These are phyloP conservation scores for Drosophila percnosoma DNA, from an alignment of 2,888 invertebrate species.

Conservation along the genomic window DNA sequence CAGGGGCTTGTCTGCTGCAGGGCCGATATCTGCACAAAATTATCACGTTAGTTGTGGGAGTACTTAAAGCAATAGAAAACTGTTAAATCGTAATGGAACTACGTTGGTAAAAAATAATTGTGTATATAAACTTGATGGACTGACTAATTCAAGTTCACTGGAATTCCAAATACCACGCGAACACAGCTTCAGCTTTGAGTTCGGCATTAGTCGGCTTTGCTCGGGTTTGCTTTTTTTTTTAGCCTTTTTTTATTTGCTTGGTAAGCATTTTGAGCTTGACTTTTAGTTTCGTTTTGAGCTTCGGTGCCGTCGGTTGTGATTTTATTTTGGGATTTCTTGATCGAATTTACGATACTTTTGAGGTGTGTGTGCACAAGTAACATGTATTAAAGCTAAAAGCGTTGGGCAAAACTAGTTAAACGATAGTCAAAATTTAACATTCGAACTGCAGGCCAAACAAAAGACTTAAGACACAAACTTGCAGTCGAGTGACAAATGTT, in stretches of 20 bases:
- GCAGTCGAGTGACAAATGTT: slow-evolving; percentile 26
- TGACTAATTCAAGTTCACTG: slow-evolving; percentile 76
- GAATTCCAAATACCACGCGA: slow-evolving; percentile 46
- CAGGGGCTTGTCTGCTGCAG: slow-evolving; percentile 65
- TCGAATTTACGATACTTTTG: slow-evolving; percentile 13
- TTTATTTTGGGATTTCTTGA: neutral
- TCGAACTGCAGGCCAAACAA: slow-evolving; percentile 36
- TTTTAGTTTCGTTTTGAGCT: slow-evolving; percentile 79
- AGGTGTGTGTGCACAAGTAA: slow-evolving; percentile 40
- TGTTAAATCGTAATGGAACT: slow-evolving; percentile 4
- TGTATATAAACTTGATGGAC: slow-evolving; percentile 27
- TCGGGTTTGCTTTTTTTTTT: slow-evolving; percentile 6
- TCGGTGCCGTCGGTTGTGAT: slow-evolving; percentile 60
- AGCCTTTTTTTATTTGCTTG: slow-evolving; percentile 2
- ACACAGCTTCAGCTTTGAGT: slow-evolving; percentile 11
- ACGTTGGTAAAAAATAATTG: slow-evolving; percentile 2
- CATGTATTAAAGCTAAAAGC: slow-evolving; percentile 3
- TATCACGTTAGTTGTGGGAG: slow-evolving; percentile 7
- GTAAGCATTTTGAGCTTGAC: slow-evolving; percentile 35
- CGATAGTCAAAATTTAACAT: neutral
- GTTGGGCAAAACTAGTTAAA: slow-evolving; percentile 42
- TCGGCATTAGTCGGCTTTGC: slow-evolving; percentile 11
- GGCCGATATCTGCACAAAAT: slow-evolving; percentile 4
- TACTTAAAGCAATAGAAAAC: slow-evolving; percentile 15
- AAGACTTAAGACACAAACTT: slow-evolving; percentile 74